Percentiles rank a stretch among this genome's conserved stretches.
Evolutionary conservation across 2,797 vertebrate species (phyloP).

Genomic region (Propithecus deckenii): DNA sequence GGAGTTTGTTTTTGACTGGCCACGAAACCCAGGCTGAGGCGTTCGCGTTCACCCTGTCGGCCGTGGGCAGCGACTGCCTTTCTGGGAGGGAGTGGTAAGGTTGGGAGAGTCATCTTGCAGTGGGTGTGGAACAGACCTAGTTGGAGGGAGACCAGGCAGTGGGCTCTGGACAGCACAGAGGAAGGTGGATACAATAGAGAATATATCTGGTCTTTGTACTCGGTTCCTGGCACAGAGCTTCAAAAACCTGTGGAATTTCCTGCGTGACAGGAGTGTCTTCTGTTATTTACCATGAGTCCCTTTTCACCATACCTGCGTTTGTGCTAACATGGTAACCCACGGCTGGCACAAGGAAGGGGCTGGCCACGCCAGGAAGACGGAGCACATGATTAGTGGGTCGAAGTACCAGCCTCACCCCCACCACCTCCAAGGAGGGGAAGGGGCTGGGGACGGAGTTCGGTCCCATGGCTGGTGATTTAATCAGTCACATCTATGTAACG

Average conservation of each 20-base stretch:
- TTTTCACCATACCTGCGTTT: not conserved
- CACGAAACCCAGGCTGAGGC: not conserved
- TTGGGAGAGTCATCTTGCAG: not conserved
- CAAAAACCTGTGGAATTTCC: not conserved
- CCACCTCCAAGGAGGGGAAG: not conserved
- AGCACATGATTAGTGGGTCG: not conserved
- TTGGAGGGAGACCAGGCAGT: not conserved
- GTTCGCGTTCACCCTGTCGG: not conserved
- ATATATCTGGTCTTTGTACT: not conserved
- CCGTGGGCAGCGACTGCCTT: fast-evolving
- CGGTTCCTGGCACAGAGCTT: not conserved
- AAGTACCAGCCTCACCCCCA: not conserved
- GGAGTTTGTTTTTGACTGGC: not conserved
- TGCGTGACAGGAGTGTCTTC: too few species aligned
- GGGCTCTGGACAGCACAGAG: not conserved
- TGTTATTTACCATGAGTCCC: not conserved
- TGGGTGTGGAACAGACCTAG: not conserved
- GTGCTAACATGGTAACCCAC: not conserved
- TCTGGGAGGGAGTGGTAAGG: not conserved
- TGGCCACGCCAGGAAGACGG: not conserved
- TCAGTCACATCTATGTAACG: not conserved
- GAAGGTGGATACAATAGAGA: not conserved
- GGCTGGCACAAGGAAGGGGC: not conserved
- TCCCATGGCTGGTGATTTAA: not conserved
- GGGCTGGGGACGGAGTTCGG: not conserved